Evolutionary conservation across 2,113 vertebrate species (phyloP).

Genomic region (Salvelinus alpinus): DNA sequence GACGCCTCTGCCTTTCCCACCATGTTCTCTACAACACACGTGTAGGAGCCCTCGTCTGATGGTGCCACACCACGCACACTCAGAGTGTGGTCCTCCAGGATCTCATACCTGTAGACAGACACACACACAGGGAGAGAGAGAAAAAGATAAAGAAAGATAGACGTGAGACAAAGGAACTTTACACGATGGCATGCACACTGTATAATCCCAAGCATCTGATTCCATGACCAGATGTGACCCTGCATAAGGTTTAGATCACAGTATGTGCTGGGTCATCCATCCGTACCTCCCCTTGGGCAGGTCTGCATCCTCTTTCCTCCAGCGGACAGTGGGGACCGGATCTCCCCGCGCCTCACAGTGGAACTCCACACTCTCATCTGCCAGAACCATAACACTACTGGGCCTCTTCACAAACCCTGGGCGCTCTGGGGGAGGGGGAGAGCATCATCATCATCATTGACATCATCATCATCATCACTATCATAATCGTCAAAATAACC

Average conservation of each 20-base stretch:
- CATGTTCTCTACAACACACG: conserved; percentile 95
- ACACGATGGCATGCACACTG: background rate
- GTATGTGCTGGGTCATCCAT: background rate
- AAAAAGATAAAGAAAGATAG: background rate
- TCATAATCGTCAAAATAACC: background rate
- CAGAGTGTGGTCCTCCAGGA: conserved; percentile 90
- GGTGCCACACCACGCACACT: conserved; percentile 84
- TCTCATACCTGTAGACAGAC: conserved; percentile 80
- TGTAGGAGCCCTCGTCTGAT: conserved; percentile 89
- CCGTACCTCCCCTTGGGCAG: conserved; percentile 87
- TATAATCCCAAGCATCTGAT: background rate
- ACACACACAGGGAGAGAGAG: background rate
- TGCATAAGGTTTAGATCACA: no score
- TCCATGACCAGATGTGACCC: no score
- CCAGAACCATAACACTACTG: conserved; percentile 85
- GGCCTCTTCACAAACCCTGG: conserved; percentile 91
- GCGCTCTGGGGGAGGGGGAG: conserved; percentile 63
- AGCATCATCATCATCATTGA: background rate
- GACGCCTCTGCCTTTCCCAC: conserved; percentile 92
- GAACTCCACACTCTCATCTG: conserved; percentile 88
- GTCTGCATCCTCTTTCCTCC: conserved; percentile 92
- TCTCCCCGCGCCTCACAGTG: conserved; percentile 90
- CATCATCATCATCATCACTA: background rate
- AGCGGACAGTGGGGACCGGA: conserved; percentile 89
- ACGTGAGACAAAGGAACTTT: background rate